Percentiles rank a stretch among this genome's conserved stretches.
Conservation (phyloP, 2,888 invertebrate species). For the Pseudococcus jackbeardsleyi region DNA sequence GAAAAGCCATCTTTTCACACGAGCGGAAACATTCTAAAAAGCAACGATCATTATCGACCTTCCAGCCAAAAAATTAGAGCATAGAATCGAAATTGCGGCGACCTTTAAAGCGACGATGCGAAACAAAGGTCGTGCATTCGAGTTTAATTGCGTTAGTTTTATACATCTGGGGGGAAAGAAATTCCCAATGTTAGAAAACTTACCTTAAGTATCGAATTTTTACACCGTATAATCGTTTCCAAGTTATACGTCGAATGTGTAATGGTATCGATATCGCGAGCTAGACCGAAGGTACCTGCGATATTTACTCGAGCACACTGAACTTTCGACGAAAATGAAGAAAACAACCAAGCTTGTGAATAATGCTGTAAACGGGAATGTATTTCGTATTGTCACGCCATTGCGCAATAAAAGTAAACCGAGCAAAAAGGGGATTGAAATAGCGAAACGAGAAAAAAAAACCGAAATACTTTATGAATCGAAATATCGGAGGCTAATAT, state of each 20-base stretch:
- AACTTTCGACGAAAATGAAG: conserved; percentile 50
- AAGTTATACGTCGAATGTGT: neutral
- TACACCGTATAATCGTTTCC: neutral
- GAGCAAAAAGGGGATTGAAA: neutral
- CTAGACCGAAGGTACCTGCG: neutral
- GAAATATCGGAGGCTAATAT: conserved; percentile 17
- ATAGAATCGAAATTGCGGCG: neutral
- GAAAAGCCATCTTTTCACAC: neutral
- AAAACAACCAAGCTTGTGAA: conserved; percentile 35
- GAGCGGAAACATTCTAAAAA: neutral
- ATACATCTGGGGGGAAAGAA: neutral
- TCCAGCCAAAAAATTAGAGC: neutral
- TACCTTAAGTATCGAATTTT: neutral
- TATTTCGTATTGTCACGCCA: conserved; percentile 45
- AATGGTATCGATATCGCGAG: conserved; percentile 16
- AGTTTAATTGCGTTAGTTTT: conserved; percentile 12
- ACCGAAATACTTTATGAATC: conserved; percentile 22
- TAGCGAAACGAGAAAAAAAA: neutral
- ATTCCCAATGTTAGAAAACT: neutral
- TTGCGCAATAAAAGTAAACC: conserved; percentile 27
- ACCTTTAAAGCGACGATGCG: neutral
- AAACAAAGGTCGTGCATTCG: neutral
- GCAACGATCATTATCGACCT: neutral
- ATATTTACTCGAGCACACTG: neutral
- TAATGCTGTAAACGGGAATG: conserved; percentile 55